Percentiles rank a stretch among this genome's conserved stretches.
Conservation (phyloP, 2,113 vertebrate genomes). For the Xenopus tropicalis region UCB_Xtro_10.0 CM004443.2:153195501-153196000, state of each 20-base stretch:
- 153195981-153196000: no score
- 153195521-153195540: not conserved
- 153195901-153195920: no score
- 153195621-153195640: slow-evolving; percentile 5
- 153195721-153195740: not conserved
- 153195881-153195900: no score
- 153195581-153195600: not conserved
- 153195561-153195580: not conserved
- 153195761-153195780: no score
- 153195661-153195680: slow-evolving; percentile 14
- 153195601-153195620: slow-evolving; percentile 10
- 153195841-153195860: no score
- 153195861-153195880: no score
- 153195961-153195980: no score
- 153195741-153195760: not conserved
- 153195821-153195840: no score
- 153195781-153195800: no score
- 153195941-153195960: no score
- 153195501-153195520: not conserved
- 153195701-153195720: not conserved
- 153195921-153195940: no score
- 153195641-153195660: slow-evolving; percentile 20
- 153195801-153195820: no score
- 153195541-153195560: not conserved
- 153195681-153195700: slow-evolving; percentile 1